These are phyloP conservation scores for Staurois parvus DNA, from an alignment of 2,797 vertebrate genomes.

Conservation along the genomic window DNA sequence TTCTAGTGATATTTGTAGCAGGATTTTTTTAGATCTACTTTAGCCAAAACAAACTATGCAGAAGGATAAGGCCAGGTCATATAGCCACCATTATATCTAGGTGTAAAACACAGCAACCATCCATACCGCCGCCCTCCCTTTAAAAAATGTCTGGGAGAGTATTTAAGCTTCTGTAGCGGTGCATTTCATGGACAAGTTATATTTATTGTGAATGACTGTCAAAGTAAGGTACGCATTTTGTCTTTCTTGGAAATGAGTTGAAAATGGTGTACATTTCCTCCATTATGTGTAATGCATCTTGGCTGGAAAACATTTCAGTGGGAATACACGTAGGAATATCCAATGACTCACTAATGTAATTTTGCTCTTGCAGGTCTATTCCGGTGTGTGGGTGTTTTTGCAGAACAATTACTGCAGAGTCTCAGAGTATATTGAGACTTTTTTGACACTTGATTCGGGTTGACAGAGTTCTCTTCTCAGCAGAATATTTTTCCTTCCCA, in stretches of 20 bases:
- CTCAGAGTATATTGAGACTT: conserved; percentile 76
- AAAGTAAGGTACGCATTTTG: conserved; percentile 54
- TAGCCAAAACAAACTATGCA: too few relatives aligned
- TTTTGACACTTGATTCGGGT: conserved; percentile 78
- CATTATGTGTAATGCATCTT: conserved; percentile 66
- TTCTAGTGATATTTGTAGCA: too few relatives aligned
- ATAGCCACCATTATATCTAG: not conserved
- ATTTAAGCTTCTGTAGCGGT: conserved; percentile 10
- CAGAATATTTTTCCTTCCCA: conserved; percentile 73
- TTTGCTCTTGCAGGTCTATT: conserved; percentile 79
- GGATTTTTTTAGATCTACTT: too few relatives aligned
- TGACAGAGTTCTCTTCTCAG: conserved; percentile 73
- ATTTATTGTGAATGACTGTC: conserved; percentile 44
- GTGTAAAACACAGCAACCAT: not conserved
- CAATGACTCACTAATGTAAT: conserved; percentile 74
- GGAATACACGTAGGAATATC: conserved; percentile 69
- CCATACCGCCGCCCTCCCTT: not conserved
- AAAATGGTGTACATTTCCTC: conserved; percentile 62
- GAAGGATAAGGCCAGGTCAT: conserved; percentile 21
- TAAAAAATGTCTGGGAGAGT: conserved; percentile 22
- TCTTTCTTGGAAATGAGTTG: conserved; percentile 67
- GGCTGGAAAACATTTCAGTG: conserved; percentile 68
- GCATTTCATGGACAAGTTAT: conserved; percentile 17
- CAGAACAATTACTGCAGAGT: conserved; percentile 79
- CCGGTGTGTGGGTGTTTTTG: conserved; percentile 73